phyloP scores from a whole-genome alignment of 2,888 invertebrate species.

The Agrotis segetum region DNA sequence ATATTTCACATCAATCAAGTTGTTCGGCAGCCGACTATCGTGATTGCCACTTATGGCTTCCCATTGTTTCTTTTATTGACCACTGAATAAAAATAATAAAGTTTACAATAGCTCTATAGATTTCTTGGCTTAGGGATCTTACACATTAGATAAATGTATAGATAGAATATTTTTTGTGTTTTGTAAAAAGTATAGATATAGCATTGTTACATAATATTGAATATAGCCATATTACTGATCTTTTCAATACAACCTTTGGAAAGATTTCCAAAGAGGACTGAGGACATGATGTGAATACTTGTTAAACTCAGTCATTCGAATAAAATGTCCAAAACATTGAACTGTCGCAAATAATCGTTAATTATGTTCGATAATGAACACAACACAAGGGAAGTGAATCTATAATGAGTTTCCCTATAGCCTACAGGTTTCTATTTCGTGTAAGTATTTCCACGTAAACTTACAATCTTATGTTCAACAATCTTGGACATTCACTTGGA shows the following conservation, averaged over 20 bases:
- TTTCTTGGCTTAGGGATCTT: conserved; percentile 15
- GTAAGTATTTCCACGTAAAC: conserved; percentile 4
- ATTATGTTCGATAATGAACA: conserved; percentile 38
- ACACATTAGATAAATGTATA: not conserved
- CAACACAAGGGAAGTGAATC: conserved; percentile 46
- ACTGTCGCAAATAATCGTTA: conserved; percentile 25
- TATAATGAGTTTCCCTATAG: conserved; percentile 39
- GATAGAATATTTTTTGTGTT: no score
- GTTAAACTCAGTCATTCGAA: no score
- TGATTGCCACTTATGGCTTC: conserved; percentile 58
- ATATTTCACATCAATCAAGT: conserved; percentile 57
- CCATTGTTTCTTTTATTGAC: conserved; percentile 62
- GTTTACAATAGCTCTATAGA: conserved; percentile 40
- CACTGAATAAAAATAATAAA: conserved; percentile 54
- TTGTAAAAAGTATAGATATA: no score
- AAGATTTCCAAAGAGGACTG: no score
- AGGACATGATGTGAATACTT: no score
- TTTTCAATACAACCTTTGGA: no score
- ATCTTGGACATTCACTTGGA: not conserved
- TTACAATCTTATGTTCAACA: conserved; percentile 22
- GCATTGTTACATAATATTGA: no score
- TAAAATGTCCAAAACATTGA: not conserved
- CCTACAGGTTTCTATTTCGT: conserved; percentile 14
- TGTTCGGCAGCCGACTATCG: conserved; percentile 30
- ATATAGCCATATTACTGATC: no score